A percentile compares a stretch with the other conserved stretches of the same genome.
Evolutionary conservation across 2,113 vertebrate species (phyloP).

Genomic region (Paedocypris sp.): DNA sequence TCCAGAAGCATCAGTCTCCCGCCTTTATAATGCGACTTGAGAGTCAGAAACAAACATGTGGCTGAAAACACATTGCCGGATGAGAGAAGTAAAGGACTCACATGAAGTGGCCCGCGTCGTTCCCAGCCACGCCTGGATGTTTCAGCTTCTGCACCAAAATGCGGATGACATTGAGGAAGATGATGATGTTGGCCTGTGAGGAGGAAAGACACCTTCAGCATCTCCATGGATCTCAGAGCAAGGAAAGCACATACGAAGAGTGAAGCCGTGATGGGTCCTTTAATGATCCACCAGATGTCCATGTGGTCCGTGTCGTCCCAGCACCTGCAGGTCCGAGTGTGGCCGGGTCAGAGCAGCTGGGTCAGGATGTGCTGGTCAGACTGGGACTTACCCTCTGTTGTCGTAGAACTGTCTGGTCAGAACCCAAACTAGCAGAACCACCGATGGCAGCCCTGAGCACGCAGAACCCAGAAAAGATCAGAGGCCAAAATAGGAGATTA

Average conservation of each 20-base stretch:
- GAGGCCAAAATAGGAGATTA: background rate
- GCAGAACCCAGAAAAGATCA: too few relatives aligned
- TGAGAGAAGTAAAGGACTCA: slow-evolving; percentile 46
- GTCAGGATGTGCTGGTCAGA: background rate
- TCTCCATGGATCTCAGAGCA: too few relatives aligned
- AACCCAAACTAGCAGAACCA: slow-evolving; percentile 58
- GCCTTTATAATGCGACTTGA: too few relatives aligned
- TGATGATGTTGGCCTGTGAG: slow-evolving; percentile 59
- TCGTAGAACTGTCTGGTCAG: slow-evolving; percentile 58
- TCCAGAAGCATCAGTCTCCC: too few relatives aligned
- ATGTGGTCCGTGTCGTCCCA: slow-evolving; percentile 63
- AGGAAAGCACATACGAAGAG: slow-evolving; percentile 61
- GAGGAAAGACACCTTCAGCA: background rate
- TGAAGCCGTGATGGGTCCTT: slow-evolving; percentile 61
- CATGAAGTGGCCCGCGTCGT: slow-evolving; percentile 60
- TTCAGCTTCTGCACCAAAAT: slow-evolving; percentile 66
- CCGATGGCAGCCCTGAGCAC: slow-evolving; percentile 58
- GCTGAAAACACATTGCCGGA: too few relatives aligned
- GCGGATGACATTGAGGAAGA: slow-evolving; percentile 65
- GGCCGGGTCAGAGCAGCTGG: too few relatives aligned
- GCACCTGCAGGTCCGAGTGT: slow-evolving; percentile 47
- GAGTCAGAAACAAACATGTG: too few relatives aligned
- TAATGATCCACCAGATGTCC: slow-evolving; percentile 65
- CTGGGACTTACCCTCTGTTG: slow-evolving; percentile 50
- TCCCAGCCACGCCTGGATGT: slow-evolving; percentile 51